Percentiles rank a stretch among this genome's conserved stretches.
These are phyloP conservation scores for Drosophila trichaetosa DNA, from an alignment of 2,888 invertebrate species.

Conservation along the genomic window DNA sequence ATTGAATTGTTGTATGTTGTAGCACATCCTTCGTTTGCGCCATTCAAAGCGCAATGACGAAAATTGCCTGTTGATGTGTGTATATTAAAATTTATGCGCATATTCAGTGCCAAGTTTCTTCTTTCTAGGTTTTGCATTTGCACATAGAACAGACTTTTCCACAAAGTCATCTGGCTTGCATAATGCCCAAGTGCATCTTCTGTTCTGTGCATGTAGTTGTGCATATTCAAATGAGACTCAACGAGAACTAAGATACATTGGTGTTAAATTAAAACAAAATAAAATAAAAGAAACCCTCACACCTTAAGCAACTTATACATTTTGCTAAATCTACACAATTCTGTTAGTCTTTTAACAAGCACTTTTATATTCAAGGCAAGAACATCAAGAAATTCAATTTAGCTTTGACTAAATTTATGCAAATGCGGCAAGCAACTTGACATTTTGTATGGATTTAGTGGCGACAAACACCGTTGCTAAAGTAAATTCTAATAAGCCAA, in stretches of 20 bases:
- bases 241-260: background rate
- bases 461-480: conserved; percentile 26
- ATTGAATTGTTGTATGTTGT: conserved; percentile 67
- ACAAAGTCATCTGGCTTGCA: conserved; percentile 49
- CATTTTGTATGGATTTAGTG: conserved; percentile 26
- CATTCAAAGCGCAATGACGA: conserved; percentile 37
- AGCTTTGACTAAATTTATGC: conserved; percentile 52
- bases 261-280: background rate
- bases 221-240: conserved; percentile 5
- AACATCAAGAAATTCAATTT: conserved; percentile 34
- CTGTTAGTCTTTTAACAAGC: conserved; percentile 4
- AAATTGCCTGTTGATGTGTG: conserved; percentile 60
- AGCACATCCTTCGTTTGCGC: conserved; percentile 17
- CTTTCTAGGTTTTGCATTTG: background rate
- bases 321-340: background rate
- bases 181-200: conserved; percentile 30
- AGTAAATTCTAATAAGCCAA: conserved; percentile 73
- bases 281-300: background rate
- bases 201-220: background rate
- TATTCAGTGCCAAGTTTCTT: conserved; percentile 7
- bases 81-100: conserved; percentile 40
- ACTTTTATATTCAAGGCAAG: conserved; percentile 6
- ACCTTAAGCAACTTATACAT: background rate
- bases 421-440: conserved; percentile 30
- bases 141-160: background rate